Conservation (phyloP, 2,797 vertebrate genomes). For the Sebastes hubbsi region DNA sequence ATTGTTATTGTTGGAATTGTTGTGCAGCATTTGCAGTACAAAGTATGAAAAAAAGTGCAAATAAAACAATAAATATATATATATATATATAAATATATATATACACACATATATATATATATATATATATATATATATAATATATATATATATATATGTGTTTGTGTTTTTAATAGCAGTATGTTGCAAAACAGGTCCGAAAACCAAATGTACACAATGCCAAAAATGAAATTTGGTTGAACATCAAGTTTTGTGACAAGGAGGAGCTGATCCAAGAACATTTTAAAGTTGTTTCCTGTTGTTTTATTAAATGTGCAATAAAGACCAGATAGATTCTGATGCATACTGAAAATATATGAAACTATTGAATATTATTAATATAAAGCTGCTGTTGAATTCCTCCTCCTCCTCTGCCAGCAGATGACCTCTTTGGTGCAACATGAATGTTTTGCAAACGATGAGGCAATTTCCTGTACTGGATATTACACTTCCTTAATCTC, state of each 20-base stretch:
- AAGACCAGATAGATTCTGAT: background rate
- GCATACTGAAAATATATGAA: background rate
- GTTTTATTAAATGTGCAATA: background rate
- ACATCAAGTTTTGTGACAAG: background rate
- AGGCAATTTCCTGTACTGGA: conserved; percentile 59
- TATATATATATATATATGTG: too few species aligned
- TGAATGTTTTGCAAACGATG: background rate
- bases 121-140: too few species aligned
- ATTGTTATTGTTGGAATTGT: too few species aligned
- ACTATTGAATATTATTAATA: background rate
- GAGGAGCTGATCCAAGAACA: background rate
- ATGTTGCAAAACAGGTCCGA: too few species aligned
- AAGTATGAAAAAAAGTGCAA: too few species aligned
- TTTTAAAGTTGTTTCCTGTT: background rate
- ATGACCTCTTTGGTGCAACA: background rate
- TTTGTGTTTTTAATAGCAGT: too few species aligned
- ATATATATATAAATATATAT: too few species aligned
- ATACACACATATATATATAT: too few species aligned
- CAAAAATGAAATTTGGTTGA: background rate
- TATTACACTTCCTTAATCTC: conserved; percentile 49
- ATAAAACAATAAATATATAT: too few species aligned
- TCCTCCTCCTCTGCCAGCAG: background rate
- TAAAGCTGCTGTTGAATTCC: background rate
- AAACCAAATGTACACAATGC: too few species aligned
- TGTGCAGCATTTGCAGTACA: too few species aligned